These are phyloP conservation scores for Zaprionus capensis DNA, from an alignment of 1,140 invertebrate genomes.

Conservation along the genomic window DNA sequence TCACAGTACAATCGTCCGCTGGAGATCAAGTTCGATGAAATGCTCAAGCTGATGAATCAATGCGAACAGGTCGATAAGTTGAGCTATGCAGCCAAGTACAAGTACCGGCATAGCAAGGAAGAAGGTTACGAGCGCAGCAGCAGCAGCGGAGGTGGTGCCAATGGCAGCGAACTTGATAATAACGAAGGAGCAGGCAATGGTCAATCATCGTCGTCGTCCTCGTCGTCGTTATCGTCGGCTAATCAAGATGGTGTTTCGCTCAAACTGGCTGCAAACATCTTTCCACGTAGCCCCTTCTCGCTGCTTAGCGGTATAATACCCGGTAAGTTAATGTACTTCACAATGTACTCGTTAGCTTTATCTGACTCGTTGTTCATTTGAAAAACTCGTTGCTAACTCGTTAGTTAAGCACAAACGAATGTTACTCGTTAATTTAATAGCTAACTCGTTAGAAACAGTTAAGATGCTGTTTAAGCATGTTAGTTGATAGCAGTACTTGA, in stretches of 20 bases:
- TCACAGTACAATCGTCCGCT: conserved; percentile 86
- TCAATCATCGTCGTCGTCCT: conserved; percentile 15
- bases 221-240: background rate
- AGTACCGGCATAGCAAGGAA: conserved; percentile 62
- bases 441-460: no score
- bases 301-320: conserved; percentile 91
- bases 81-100: conserved; percentile 54
- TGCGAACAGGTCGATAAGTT: conserved; percentile 87
- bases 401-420: no score
- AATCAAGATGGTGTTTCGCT: conserved; percentile 52
- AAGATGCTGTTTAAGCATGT: no score
- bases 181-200: conserved; percentile 15
- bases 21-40: conserved; percentile 88
- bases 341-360: background rate
- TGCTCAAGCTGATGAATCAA: conserved; percentile 90
- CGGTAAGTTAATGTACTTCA: conserved; percentile 84
- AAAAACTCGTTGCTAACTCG: background rate
- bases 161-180: conserved; percentile 11
- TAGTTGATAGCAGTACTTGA: no score
- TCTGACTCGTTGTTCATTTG: background rate
- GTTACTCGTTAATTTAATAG: no score
- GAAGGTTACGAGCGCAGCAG: conserved; percentile 36
- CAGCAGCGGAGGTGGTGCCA: conserved; percentile 12
- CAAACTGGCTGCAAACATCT: conserved; percentile 75
- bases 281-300: conserved; percentile 87